Conservation (phyloP, 2,888 invertebrate genomes). For the Phorcus lineatus region DNA sequence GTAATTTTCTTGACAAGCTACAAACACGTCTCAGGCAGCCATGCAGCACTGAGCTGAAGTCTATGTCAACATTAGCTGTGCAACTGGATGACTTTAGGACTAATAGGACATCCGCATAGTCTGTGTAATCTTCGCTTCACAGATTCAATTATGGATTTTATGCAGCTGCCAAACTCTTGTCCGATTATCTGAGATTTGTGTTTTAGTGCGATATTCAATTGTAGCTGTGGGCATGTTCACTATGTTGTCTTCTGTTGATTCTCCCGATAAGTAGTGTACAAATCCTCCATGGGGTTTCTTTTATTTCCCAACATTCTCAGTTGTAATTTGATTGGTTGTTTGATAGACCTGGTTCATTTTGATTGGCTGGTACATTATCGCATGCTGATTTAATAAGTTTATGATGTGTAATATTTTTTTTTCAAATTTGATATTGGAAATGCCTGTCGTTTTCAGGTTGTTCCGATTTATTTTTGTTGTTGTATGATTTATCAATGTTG, state of each 20-base stretch:
- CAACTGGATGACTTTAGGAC: no score
- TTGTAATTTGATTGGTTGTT: conserved; percentile 19
- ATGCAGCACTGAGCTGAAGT: no score
- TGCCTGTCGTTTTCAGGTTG: no score
- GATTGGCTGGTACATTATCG: conserved; percentile 51
- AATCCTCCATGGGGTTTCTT: background rate
- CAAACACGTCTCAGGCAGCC: no score
- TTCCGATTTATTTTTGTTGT: no score
- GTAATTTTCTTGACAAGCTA: no score
- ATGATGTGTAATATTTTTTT: background rate
- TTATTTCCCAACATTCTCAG: conserved; percentile 5
- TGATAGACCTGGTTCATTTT: conserved; percentile 39
- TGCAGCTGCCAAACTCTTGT: no score
- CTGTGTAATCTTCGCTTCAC: no score
- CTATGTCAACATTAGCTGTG: no score
- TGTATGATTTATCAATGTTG: no score
- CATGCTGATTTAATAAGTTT: conserved; percentile 23
- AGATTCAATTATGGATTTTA: no score
- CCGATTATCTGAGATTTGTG: background rate
- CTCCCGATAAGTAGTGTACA: background rate
- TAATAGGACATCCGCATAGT: no score
- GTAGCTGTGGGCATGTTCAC: conserved; percentile 6
- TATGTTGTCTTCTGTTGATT: conserved; percentile 9
- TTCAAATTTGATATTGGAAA: background rate
- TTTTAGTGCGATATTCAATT: background rate